Conservation (phyloP, 2,888 invertebrate species). For the Antitype chi region DNA sequence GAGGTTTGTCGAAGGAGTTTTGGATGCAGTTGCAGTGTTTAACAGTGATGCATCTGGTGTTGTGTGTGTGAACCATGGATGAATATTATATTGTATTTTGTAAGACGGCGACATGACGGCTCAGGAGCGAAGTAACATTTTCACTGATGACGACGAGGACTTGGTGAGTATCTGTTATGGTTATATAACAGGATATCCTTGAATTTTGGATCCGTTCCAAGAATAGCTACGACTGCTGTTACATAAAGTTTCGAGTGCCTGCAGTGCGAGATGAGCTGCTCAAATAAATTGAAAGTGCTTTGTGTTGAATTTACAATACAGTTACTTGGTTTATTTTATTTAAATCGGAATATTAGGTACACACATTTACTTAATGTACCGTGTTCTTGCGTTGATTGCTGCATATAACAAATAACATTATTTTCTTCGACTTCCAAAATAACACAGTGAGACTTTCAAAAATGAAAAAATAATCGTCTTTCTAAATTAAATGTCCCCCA, state of each 20-base stretch:
- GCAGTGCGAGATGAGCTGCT: slow-evolving; percentile 66
- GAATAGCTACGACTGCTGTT: slow-evolving; percentile 65
- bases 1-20: slow-evolving; percentile 62
- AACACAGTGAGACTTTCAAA: too few species aligned
- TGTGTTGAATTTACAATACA: slow-evolving; percentile 22
- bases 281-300: slow-evolving; percentile 48
- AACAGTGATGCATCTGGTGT: slow-evolving; percentile 78
- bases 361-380: not conserved
- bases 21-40: slow-evolving; percentile 88
- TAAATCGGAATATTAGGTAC: not conserved
- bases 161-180: slow-evolving; percentile 79
- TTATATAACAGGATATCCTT: slow-evolving; percentile 77
- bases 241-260: slow-evolving; percentile 75
- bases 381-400: not conserved
- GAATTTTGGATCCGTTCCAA: slow-evolving; percentile 79
- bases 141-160: slow-evolving; percentile 87
- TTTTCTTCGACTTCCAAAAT: not conserved
- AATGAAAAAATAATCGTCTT: too few species aligned
- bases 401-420: not conserved
- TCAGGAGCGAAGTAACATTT: slow-evolving; percentile 86
- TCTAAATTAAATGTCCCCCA: not conserved
- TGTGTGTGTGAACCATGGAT: slow-evolving; percentile 85
- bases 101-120: slow-evolving; percentile 83
- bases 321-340: slow-evolving; percentile 5
- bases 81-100: slow-evolving; percentile 76